phyloP scores from a whole-genome alignment of 2,888 invertebrate genomes.

The Hybos culiciformis region DNA sequence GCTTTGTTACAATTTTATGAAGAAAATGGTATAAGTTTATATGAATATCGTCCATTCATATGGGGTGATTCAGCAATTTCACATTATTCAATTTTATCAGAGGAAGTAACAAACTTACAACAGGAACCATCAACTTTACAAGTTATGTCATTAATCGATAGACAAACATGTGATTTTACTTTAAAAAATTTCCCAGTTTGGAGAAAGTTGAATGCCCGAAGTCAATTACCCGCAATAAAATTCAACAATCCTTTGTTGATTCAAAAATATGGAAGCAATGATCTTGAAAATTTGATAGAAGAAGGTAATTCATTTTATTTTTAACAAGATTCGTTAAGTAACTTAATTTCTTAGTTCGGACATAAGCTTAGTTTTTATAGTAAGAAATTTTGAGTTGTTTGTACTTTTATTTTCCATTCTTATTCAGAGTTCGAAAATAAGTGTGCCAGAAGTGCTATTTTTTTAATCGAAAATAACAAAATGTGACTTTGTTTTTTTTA shows the following conservation, averaged over 20 bases:
- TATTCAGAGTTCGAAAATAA: too few species aligned
- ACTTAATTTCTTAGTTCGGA: too few species aligned
- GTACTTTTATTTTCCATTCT: too few species aligned
- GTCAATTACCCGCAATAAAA: conserved; percentile 24
- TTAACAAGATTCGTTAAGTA: neutral
- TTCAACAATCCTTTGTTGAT: conserved; percentile 22
- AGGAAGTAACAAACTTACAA: conserved; percentile 41
- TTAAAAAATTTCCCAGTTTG: conserved; percentile 56
- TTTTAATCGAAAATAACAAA: too few species aligned
- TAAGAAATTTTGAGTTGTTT: too few species aligned
- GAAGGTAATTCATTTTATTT: conserved; percentile 12
- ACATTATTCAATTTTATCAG: conserved; percentile 53
- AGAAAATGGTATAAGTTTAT: conserved; percentile 46
- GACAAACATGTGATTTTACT: conserved; percentile 49
- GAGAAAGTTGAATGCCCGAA: conserved; percentile 37
- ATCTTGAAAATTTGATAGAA: conserved; percentile 26
- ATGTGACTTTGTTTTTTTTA: too few species aligned
- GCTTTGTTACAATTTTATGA: conserved; percentile 56
- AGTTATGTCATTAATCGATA: conserved; percentile 56
- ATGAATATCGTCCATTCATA: conserved; percentile 61
- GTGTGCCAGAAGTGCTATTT: too few species aligned
- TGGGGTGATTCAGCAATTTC: conserved; percentile 73
- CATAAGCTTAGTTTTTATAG: too few species aligned
- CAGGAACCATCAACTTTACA: conserved; percentile 59
- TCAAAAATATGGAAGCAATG: conserved; percentile 23